Evolutionary conservation across 2,888 invertebrate species (phyloP), one percentile per base, ranked within the genome.

Genomic region (Allolobophora icterica): DNA sequence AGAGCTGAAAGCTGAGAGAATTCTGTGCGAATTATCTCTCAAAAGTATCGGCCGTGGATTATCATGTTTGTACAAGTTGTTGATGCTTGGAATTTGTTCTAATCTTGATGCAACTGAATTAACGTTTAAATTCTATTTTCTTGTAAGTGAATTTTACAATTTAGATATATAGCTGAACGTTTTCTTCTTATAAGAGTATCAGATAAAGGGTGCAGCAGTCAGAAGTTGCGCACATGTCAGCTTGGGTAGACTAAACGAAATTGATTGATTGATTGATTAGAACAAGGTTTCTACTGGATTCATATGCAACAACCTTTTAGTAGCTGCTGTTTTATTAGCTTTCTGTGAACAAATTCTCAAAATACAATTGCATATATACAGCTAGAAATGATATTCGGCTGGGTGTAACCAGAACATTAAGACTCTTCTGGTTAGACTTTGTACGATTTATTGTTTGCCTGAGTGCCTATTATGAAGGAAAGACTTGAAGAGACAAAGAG

Each of bases 101-200:
- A 8, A 71, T 71, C n/a, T 71, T 71, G 71, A 71, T 71, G 71
- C 71, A 71, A 71, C 71, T 71, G 71, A 71, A 71, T 71, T 71
- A 71, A n/a, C 71, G 0, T 71, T 71, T 71, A 71, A 71, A 71
- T 71, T 71, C 71, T 71, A n/a, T 71, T 71, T 71, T 71, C 71
- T 71, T 71, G 30, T 71, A 71, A 71, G n/a, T 71, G 6, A 71
- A 71, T 71, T 71, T 71, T 71, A n/a, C 71, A 71, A 71, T n/a
- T 71, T n/a, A n/a, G 71, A 71, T 71, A 11, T 71, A n/a, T 71
- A 71, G n/a, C 71, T 30, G 8, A n/a, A 71, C 17, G 2, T 52
- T 52, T 71, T 71, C 71, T 71, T 71, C 11, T 71, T 71, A 71
- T n/a, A 71, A n/a, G 71, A 71, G 30, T 71, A 71, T 71, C n/a